Evolutionary conservation across 2,797 vertebrate genomes (phyloP), one percentile per base, ranked within the genome.

Genomic region (Mormyrus hasselquistii): DNA sequence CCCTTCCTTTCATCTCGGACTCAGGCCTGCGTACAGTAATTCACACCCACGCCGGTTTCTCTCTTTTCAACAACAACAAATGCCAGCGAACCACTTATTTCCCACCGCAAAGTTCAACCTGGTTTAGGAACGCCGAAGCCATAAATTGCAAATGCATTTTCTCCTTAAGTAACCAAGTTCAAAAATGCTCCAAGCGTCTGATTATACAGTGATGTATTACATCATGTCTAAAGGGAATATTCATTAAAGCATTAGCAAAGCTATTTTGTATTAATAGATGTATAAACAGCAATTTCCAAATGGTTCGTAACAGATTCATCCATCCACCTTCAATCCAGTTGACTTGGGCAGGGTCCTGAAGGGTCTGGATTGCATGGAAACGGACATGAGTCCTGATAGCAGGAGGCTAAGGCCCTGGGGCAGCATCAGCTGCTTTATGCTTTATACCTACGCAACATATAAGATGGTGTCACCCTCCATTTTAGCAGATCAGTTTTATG

Each of bases 1-100:
- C 69, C 84, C 49, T 85, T 55, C 57, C 59, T 73, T 89, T 86
- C 83, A 73, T 53, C 88, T 50, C 57, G 29, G 50, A 86, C 82
- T n/a, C 29, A 41, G 83, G 19, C 57, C 55, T 25, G 47, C 88
- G 69, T 34, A 7, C 59, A 25, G 49, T 53, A 52, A 88, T 89
- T 52, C 83, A 50, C 52, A 47, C 83, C 83, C 47, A 65, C 16
- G 29, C 25, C 29, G 41, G 50, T 22, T 59, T 38, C 34, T 69
- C 79, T 34, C 53, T 38, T 25, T 49, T 47, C 87, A 47, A 6
- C 59, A 89, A 59, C 38, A 50, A 62, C 82, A 85, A 9, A 85
- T 49, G 55, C 38, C 88, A 87, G 41, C 6, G 41, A 22, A 22
- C n/a, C 10, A 47, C 57, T 65, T 50, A 59, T 87, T 87, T 87